Conservation (phyloP, 2,113 vertebrate genomes). For the Cyanoderma ruficeps region DNA sequence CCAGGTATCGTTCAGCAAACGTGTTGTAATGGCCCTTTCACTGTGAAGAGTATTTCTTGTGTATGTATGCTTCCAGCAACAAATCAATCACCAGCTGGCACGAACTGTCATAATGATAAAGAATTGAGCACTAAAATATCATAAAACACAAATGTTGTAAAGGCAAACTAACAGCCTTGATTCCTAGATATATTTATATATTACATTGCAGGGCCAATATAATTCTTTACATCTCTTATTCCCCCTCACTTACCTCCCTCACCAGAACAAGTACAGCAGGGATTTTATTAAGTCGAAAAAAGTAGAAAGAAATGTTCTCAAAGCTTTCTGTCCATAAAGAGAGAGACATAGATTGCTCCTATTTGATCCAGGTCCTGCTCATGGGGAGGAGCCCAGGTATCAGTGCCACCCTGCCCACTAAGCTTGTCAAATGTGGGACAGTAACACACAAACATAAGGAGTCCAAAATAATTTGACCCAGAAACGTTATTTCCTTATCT, state of each 20-base stretch:
- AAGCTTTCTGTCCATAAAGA: background rate
- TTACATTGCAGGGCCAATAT: background rate
- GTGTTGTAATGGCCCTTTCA: background rate
- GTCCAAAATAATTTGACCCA: background rate
- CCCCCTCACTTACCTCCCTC: background rate
- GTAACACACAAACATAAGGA: background rate
- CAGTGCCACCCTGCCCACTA: background rate
- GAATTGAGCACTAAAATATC: background rate
- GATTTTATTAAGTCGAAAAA: background rate
- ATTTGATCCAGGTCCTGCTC: background rate
- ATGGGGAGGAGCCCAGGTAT: background rate
- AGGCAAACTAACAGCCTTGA: background rate
- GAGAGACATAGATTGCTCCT: background rate
- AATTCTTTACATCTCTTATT: background rate
- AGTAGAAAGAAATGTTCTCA: background rate
- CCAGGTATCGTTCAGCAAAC: background rate
- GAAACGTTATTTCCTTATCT: background rate
- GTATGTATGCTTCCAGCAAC: background rate
- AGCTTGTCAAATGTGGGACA: background rate
- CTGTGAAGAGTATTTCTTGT: background rate
- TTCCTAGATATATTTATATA: background rate
- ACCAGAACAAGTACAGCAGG: background rate
- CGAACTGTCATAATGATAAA: background rate
- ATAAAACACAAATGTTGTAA: background rate
- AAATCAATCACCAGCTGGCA: background rate